phyloP scores from a whole-genome alignment of 2,113 vertebrate genomes.

The Rhinolophus ferrumequinum region DNA sequence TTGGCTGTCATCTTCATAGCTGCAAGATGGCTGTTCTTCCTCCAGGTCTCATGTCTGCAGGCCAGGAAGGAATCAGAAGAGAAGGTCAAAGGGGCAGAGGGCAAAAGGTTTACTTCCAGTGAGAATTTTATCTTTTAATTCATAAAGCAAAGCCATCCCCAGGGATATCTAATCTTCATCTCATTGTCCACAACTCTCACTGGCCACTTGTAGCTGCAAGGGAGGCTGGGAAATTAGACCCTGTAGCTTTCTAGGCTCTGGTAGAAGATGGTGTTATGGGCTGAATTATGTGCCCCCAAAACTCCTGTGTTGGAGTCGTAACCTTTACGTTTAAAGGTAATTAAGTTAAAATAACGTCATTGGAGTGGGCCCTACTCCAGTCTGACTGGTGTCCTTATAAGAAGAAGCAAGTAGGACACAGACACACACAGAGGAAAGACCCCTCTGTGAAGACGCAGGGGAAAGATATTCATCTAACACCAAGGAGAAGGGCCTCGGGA shows the following conservation, averaged over 20 bases:
- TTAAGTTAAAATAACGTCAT: not conserved
- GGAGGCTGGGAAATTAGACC: not conserved
- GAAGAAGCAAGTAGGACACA: not conserved
- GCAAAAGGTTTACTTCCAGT: not conserved
- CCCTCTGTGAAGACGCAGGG: not conserved
- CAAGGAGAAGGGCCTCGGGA: not conserved
- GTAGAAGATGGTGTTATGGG: not conserved
- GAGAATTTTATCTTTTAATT: not conserved
- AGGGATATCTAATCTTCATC: not conserved
- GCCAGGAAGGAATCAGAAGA: not conserved
- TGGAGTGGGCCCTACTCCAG: not conserved
- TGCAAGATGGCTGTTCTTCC: not conserved
- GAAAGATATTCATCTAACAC: not conserved
- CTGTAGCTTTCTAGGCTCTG: not conserved
- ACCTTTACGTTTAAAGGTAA: not conserved
- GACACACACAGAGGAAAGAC: not conserved
- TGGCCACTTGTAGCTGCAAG: not conserved
- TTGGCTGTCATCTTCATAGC: not conserved
- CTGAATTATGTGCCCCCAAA: not conserved
- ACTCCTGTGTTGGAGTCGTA: not conserved
- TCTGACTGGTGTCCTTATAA: not conserved
- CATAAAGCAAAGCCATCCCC: not conserved
- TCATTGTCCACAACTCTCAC: not conserved
- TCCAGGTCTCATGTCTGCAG: not conserved
- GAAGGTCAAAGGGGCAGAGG: not conserved